Evolutionary conservation across 2,797 vertebrate genomes (phyloP).

Genomic region (Calcarius lapponicus): DNA sequence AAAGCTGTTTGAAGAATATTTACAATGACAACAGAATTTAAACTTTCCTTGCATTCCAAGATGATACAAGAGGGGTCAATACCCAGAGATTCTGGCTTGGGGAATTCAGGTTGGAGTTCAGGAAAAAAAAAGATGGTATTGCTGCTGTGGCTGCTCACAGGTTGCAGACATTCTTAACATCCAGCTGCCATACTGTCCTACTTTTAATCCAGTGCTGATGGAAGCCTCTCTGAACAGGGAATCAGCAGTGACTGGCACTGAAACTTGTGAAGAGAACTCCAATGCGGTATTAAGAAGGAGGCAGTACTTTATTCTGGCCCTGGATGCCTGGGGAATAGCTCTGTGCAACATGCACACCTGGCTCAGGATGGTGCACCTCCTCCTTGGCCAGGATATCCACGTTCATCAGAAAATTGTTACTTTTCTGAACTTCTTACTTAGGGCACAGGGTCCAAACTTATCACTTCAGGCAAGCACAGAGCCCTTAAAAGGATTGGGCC

Average conservation of each 20-base stretch:
- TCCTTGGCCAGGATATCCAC: background rate
- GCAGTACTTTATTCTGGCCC: background rate
- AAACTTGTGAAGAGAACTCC: background rate
- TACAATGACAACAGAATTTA: background rate
- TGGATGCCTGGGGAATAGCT: background rate
- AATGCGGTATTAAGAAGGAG: rapidly evolving
- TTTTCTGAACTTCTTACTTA: background rate
- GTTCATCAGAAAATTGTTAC: background rate
- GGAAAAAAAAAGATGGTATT: background rate
- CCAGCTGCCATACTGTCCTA: background rate
- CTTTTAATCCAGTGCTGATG: background rate
- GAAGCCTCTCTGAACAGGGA: background rate
- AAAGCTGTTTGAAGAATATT: background rate
- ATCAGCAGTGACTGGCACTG: background rate
- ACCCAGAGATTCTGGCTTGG: background rate
- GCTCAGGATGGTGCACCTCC: background rate
- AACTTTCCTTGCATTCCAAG: background rate
- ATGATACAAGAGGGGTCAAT: background rate
- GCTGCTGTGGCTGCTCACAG: background rate
- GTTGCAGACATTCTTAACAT: background rate
- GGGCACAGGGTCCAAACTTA: no score
- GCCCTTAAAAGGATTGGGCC: no score
- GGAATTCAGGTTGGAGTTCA: background rate
- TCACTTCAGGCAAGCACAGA: background rate
- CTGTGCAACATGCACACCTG: rapidly evolving